Evolutionary conservation across 2,888 invertebrate genomes (phyloP), one percentile per base, ranked within the genome.

Genomic region (Campaea margaritaria): DNA sequence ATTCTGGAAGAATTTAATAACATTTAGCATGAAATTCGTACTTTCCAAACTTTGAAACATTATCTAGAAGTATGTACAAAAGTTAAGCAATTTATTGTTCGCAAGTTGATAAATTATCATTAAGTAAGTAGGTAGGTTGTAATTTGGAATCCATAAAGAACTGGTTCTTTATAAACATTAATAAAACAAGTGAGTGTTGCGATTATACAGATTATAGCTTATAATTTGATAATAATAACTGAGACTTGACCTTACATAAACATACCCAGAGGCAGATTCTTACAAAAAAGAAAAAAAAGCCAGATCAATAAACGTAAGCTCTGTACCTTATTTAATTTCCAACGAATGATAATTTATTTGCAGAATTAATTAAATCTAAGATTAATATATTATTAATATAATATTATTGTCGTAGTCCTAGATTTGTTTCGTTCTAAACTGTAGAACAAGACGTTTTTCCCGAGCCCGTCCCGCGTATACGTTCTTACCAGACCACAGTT

Each of bases 121-220:
- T 65, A 64, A 65, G 58, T 64, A 54, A 49, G 56, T 58, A 54
- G 47, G 59, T 58, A 61, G 56, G 12, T 43, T 43, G 48, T 67
- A 52, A 69, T 66, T 69, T 64, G 61, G 46, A 60, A 65, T 62
- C 58, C 53, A 64, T 58, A 60, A 64, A 55, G 69, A 69, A 69
- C 67, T 67, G 60, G 65, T 8, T 70, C 64, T 69, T 69, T 70
- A 68, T 61, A 63, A 74, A 73, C 69, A 71, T 69, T 73, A 63
- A 67, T 53, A 56, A 47, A 65, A 50, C 43, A 48, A 46, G 38
- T 39, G 31, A 15, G 13, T 13, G 21, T 43, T 41, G 47, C 31
- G 48, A 34, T 46, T 13, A 46, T 42, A 14, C 1, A 39, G 39
- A 39, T 39, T 39, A 39, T 39, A 14, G 14, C 14, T 39, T 13